phyloP scores from a whole-genome alignment of 1,140 invertebrate species.

The Drosophila repleta region DNA sequence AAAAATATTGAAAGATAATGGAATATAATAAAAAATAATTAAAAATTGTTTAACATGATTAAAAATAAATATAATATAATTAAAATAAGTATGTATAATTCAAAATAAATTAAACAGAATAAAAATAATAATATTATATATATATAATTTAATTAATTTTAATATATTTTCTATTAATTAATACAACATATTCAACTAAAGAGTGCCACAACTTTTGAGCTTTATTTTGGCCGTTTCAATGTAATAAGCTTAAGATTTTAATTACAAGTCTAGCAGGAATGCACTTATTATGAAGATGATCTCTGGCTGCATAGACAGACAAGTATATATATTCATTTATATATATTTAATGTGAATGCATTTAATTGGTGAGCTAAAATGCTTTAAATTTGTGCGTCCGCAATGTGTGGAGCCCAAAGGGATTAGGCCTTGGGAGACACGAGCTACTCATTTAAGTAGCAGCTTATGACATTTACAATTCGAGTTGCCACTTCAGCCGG shows the following conservation, averaged over 20 bases:
- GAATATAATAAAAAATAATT: too few species aligned
- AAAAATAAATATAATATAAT: too few species aligned
- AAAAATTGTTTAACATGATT: too few species aligned
- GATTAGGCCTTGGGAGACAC: conserved; percentile 50
- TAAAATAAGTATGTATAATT: too few species aligned
- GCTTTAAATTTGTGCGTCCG: conserved; percentile 29
- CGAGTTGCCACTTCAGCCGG: conserved; percentile 41
- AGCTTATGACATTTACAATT: conserved; percentile 69
- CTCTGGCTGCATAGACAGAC: neutral
- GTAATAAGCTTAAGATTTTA: conserved; percentile 30
- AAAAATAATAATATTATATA: too few species aligned
- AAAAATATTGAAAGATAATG: too few species aligned
- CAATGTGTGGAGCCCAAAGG: conserved; percentile 37
- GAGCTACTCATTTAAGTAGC: conserved; percentile 42
- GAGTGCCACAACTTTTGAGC: conserved; percentile 3
- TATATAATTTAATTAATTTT: neutral
- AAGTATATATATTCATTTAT: neutral
- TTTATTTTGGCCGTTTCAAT: neutral
- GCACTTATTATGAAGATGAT: conserved; percentile 33
- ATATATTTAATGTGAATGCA: neutral
- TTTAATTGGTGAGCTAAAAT: conserved; percentile 33
- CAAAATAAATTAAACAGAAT: too few species aligned
- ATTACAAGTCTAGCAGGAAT: conserved; percentile 29
- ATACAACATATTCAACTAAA: neutral
- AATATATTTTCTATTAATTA: neutral